A percentile compares a stretch with the other conserved stretches of the same genome.
phyloP scores from a whole-genome alignment of 1,140 invertebrate species.

The fruit fly (Drosophila melanogaster) region DNA sequence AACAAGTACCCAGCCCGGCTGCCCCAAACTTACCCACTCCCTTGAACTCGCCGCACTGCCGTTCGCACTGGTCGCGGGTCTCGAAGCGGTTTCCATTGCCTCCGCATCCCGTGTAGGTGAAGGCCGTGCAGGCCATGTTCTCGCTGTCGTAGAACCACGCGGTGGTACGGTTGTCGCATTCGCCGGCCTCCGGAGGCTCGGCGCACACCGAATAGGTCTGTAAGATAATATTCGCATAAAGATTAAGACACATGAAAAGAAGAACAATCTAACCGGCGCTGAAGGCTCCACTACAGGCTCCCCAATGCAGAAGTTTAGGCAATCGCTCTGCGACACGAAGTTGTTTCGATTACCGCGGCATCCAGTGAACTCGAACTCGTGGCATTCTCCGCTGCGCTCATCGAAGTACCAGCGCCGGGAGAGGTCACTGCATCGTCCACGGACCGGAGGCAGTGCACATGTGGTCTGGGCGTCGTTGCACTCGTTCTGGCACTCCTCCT shows the following conservation, averaged over 20 bases:
- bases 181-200: slow-evolving; percentile 88
- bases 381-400: slow-evolving; percentile 87
- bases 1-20: neutral
- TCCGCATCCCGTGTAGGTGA: slow-evolving; percentile 92
- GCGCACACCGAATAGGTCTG: slow-evolving; percentile 85
- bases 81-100: slow-evolving; percentile 94
- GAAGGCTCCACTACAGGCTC: slow-evolving; percentile 42
- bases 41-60: slow-evolving; percentile 90
- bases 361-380: slow-evolving; percentile 89
- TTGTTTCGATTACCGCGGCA: slow-evolving; percentile 92
- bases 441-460: slow-evolving; percentile 90
- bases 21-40: slow-evolving; percentile 87
- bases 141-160: slow-evolving; percentile 91
- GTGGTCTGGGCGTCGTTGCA: slow-evolving; percentile 90
- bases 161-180: slow-evolving; percentile 88
- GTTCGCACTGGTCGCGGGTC: slow-evolving; percentile 92
- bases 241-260: neutral
- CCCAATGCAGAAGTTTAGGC: slow-evolving; percentile 90
- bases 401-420: slow-evolving; percentile 92
- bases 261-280: slow-evolving; percentile 45
- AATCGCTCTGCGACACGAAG: slow-evolving; percentile 93
- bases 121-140: slow-evolving; percentile 87
- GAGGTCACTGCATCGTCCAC: slow-evolving; percentile 86
- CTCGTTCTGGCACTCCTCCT: slow-evolving; percentile 91
- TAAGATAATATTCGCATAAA: neutral